These are phyloP conservation scores for Ataeniobius toweri DNA, from an alignment of 2,797 vertebrate species.

Conservation along the genomic window DNA sequence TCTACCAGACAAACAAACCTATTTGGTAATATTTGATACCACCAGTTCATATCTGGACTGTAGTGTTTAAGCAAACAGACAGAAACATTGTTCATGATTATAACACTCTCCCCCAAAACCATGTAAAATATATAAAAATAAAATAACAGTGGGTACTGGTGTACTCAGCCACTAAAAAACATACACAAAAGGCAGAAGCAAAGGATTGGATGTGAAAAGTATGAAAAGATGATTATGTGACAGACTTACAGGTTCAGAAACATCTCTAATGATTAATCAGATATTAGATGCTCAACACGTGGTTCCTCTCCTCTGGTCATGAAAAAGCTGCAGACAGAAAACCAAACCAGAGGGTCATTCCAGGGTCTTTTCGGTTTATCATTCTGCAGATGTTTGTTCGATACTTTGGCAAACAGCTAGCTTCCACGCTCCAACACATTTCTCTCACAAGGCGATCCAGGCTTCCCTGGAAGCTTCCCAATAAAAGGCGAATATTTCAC, in stretches of 20 bases:
- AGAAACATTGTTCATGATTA: slow-evolving; percentile 7
- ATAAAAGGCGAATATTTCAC: neutral
- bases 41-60: neutral
- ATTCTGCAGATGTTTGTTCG: neutral
- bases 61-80: slow-evolving; percentile 10
- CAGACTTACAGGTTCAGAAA: neutral
- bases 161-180: slow-evolving; percentile 50
- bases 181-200: neutral
- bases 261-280: neutral
- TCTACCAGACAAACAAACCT: slow-evolving; percentile 5
- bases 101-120: slow-evolving; percentile 10
- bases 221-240: slow-evolving; percentile 4
- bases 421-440: neutral
- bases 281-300: neutral
- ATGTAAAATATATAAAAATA: neutral
- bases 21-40: neutral
- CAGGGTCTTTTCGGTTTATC: slow-evolving; percentile 25
- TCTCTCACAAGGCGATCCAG: neutral
- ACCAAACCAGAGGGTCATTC: neutral
- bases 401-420: neutral
- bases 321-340: slow-evolving; percentile 3
- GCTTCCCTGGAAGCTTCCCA: neutral
- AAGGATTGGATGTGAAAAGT: neutral
- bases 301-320: neutral
- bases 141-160: neutral